Conservation (phyloP, 2,113 vertebrate species). For the Cryptomyrus ogoouensis region DNA sequence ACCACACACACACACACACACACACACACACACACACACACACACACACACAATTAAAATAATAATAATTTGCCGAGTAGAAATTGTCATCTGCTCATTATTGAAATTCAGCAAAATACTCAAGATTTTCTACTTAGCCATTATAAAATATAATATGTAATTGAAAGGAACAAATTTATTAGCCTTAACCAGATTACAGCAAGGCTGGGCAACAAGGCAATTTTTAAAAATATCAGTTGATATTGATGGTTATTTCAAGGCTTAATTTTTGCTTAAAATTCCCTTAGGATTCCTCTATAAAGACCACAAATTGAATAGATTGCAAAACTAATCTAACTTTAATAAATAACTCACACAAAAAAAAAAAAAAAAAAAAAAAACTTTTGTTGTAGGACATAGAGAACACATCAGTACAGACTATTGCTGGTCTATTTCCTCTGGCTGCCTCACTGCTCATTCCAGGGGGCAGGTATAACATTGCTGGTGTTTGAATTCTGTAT, state of each 20-base stretch:
- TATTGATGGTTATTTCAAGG: neutral
- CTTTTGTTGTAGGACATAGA: neutral
- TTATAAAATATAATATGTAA: too few species aligned
- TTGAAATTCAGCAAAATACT: neutral
- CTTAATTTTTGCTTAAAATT: neutral
- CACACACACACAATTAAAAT: too few species aligned
- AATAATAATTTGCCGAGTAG: too few species aligned
- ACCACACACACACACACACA: too few species aligned
- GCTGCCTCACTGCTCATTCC: too few species aligned
- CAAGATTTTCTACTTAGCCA: neutral
- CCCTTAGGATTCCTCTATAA: neutral
- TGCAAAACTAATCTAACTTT: neutral
- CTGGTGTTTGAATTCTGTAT: neutral
- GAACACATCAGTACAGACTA: neutral
- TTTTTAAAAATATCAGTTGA: neutral
- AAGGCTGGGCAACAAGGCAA: neutral
- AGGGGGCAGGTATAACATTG: too few species aligned
- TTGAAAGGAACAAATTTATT: neutral
- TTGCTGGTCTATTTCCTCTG: too few species aligned
- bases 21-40: too few species aligned
- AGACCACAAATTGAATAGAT: neutral
- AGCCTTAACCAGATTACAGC: neutral
- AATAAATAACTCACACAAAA: neutral
- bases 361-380: too few species aligned
- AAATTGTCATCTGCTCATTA: neutral